Evolutionary conservation across 92 coral and sea anemone species (phyloP), one percentile per base, ranked within the genome.

Genomic region (Pocillopora meandrina): DNA sequence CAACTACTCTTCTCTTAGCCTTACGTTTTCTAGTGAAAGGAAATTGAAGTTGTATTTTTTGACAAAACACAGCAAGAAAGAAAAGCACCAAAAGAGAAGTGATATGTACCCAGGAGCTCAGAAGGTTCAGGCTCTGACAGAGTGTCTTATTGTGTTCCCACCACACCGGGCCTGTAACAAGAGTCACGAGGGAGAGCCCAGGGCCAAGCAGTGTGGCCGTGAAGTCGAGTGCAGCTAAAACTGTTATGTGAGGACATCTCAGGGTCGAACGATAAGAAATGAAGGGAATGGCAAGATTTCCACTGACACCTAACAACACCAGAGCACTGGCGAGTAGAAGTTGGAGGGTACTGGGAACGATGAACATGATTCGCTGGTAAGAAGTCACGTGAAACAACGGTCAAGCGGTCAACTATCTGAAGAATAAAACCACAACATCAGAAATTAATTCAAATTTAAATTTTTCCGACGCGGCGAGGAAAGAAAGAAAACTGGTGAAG

Each of bases 251-350:
- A 59, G 80, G 80, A 67, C 73, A 73, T 55, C 81, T 74, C 35
- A 82, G 83, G 34, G 66, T 18, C 16, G 86, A 82, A 78, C 82
- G 72, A 16, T 47, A 13, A 19, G 84, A 82, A 26, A 79, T 57
- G 18, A 79, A 71, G n/a, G 65, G 71, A 3, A 83, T 72, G 18
- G 75, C 82, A 20, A 57, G 57, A 80, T 87, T 90, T 13, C 93
- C 93, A 42, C 85, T 87, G 79, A 80, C 73, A 75, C 93, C 91
- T 4, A 87, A 17, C 59, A 84, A 47, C 72, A 72, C 82, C 21
- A 76, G 85, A 56, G 73, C 78, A 69, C 31, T 61, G 33, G 76
- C 58, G 59, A 90, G 70, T 52, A 60, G 9, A 36, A 82, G 26
- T 62, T 77, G 82, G 3, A 86, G 15, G 49, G 77, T 55, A 78